Evolutionary conservation across 2,888 invertebrate species (phyloP), one percentile per base, ranked within the genome.

Genomic region (Drosophila greeni): DNA sequence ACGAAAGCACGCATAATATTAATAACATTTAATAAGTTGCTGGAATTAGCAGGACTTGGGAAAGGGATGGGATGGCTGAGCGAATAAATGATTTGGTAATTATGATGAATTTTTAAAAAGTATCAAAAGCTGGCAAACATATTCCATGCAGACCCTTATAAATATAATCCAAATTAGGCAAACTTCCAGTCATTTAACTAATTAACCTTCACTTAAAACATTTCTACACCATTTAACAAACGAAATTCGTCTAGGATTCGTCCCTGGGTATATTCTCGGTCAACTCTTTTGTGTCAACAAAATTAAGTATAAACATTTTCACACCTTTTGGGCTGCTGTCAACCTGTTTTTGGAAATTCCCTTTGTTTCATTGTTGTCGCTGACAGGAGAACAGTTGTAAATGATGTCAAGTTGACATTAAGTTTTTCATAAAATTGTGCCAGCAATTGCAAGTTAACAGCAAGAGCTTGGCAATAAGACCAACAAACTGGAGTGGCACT

Each of bases 1-100:
- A 54, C 49, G 60, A 52, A 33, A 59, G 33, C 39, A 70, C 66
- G 62, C 62, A 70, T 74, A 76, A 82, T 80, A 84, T 84, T 81
- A 81, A 81, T 81, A 76, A 76, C 80, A 75, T 76, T 84, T 81
- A 78, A 81, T 81, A 84, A 79, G 76, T 81, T 75, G 76, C 70
- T 57, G 71, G 76, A 82, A 80, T 82, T 82, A 76, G 79, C 72
- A 67, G 36, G 49, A 16, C 48, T 37, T 51, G 53, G 61, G 47
- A 33, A 14, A 31, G 12, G 14, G n/a, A 4, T 1, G 18, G 26
- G 12, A 18, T 14, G 40, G 39, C 51, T 59, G 42, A 11, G 45
- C 6, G 4, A 39, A 31, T 37, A 67, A 48, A 40, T 62, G 62
- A 69, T 67, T 72, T 23, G 54, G 65, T 79, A 79, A 80, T 82